phyloP scores from a whole-genome alignment of 1,140 invertebrate genomes.

The Galleria mellonella region DNA sequence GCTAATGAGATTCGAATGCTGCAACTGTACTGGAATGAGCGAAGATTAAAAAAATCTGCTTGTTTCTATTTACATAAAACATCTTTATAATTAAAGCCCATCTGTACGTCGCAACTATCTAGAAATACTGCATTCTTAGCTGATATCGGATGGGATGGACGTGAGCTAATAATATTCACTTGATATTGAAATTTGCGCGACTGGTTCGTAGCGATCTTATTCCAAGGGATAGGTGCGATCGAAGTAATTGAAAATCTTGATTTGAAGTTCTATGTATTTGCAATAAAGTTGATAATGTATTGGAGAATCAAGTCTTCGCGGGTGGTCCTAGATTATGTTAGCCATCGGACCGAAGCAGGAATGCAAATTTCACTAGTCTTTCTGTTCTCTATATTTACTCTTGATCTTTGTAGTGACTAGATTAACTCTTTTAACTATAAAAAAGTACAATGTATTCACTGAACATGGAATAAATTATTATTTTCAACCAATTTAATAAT shows the following conservation, averaged over 20 bases:
- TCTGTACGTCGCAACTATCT: no score
- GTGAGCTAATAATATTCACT: conserved; percentile 26
- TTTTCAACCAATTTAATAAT: no score
- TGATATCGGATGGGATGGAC: neutral
- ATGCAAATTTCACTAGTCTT: conserved; percentile 64
- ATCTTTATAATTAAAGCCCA: no score
- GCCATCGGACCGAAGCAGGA: conserved; percentile 51
- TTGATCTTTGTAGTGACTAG: conserved; percentile 25
- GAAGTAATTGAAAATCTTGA: conserved; percentile 18
- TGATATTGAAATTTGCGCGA: conserved; percentile 30
- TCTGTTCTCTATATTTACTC: conserved; percentile 27
- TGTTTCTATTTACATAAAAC: conserved; percentile 18
- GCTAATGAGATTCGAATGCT: conserved; percentile 70
- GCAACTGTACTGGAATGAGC: conserved; percentile 45
- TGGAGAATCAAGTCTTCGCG: conserved; percentile 44
- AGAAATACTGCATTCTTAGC: conserved; percentile 7
- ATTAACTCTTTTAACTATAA: conserved; percentile 8
- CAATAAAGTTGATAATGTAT: conserved; percentile 58
- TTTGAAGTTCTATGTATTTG: conserved; percentile 38
- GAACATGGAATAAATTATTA: no score
- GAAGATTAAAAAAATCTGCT: conserved; percentile 53
- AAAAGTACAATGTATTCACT: no score
- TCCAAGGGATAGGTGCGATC: conserved; percentile 26
- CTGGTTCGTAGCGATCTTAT: conserved; percentile 35
- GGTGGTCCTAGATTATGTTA: conserved; percentile 60